phyloP scores from a whole-genome alignment of 2,797 vertebrate genomes.

The Yasuhikotakia modesta region DNA sequence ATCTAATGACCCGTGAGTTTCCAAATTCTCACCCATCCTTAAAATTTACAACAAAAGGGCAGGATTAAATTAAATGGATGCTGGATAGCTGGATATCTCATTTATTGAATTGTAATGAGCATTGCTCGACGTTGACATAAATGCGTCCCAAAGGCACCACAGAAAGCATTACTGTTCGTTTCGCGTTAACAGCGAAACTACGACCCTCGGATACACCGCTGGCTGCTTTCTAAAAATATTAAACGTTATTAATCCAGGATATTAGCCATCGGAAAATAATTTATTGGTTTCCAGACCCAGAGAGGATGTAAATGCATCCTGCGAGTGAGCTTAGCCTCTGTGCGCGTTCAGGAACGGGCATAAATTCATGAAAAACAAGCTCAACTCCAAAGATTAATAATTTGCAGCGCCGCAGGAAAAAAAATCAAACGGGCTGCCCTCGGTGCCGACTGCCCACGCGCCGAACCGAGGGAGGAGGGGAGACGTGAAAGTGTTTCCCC shows the following conservation, averaged over 20 bases:
- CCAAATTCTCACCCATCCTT: conserved; percentile 20
- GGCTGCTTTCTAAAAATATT: conserved; percentile 21
- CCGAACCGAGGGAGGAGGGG: conserved; percentile 50
- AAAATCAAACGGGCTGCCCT: conserved; percentile 56
- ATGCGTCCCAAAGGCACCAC: background rate
- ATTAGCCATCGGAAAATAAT: conserved; percentile 27
- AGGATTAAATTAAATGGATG: background rate
- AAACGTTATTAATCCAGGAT: conserved; percentile 33
- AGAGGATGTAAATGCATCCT: conserved; percentile 6
- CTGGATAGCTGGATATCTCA: background rate
- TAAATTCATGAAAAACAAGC: conserved; percentile 56
- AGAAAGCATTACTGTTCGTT: background rate
- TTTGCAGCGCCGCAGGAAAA: conserved; percentile 59
- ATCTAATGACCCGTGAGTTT: conserved; percentile 64
- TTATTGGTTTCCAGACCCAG: background rate
- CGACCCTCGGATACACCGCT: background rate
- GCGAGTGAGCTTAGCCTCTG: conserved; percentile 55
- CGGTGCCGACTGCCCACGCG: conserved; percentile 61
- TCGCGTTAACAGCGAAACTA: background rate
- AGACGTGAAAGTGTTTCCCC: conserved; percentile 62
- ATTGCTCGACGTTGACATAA: background rate
- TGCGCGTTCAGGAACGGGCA: conserved; percentile 37
- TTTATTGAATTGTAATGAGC: background rate
- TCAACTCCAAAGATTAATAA: conserved; percentile 71
- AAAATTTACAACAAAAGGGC: background rate